These are phyloP conservation scores for Drosophila leonis DNA, from an alignment of 2,888 invertebrate genomes.

Conservation along the genomic window DNA sequence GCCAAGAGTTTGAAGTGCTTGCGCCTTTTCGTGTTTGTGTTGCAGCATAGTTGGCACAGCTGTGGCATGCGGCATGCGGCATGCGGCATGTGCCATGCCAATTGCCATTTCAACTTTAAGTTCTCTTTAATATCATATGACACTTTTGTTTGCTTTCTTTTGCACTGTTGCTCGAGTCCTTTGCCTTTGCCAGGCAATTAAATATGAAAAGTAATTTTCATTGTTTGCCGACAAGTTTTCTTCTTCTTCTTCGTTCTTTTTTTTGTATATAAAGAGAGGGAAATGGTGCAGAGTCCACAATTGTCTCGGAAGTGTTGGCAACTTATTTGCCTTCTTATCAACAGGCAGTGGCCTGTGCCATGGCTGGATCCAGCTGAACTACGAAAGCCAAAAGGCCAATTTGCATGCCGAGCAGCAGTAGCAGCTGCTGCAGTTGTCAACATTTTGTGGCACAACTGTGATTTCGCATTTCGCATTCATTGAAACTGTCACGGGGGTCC, in stretches of 20 bases:
- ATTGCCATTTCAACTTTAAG: slow-evolving; percentile 52
- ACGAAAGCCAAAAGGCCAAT: slow-evolving; percentile 47
- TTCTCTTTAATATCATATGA: slow-evolving; percentile 53
- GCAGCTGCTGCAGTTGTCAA: slow-evolving; percentile 29
- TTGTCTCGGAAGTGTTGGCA: slow-evolving; percentile 21
- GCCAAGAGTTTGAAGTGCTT: slow-evolving; percentile 32
- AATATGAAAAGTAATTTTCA: slow-evolving; percentile 75
- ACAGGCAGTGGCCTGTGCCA: background rate
- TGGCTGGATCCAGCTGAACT: background rate
- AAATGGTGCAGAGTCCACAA: slow-evolving; percentile 23
- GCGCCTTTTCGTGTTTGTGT: slow-evolving; percentile 59
- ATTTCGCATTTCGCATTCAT: slow-evolving; percentile 63
- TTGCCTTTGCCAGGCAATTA: slow-evolving; percentile 56
- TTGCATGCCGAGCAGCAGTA: slow-evolving; percentile 40
- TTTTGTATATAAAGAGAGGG: background rate
- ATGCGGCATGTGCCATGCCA: slow-evolving; percentile 40
- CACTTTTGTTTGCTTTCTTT: slow-evolving; percentile 58
- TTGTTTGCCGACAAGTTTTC: slow-evolving; percentile 51
- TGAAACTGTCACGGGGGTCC: slow-evolving; percentile 62
- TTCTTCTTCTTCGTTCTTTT: background rate
- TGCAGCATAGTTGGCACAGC: slow-evolving; percentile 46
- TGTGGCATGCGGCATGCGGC: slow-evolving; percentile 34
- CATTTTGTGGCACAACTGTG: slow-evolving; percentile 48
- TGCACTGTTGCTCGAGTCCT: slow-evolving; percentile 28
- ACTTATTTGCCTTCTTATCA: slow-evolving; percentile 43